Base-by-base conservation (phyloP, 2,888 invertebrate genomes). In the Iselma pallidipennis region DNA sequence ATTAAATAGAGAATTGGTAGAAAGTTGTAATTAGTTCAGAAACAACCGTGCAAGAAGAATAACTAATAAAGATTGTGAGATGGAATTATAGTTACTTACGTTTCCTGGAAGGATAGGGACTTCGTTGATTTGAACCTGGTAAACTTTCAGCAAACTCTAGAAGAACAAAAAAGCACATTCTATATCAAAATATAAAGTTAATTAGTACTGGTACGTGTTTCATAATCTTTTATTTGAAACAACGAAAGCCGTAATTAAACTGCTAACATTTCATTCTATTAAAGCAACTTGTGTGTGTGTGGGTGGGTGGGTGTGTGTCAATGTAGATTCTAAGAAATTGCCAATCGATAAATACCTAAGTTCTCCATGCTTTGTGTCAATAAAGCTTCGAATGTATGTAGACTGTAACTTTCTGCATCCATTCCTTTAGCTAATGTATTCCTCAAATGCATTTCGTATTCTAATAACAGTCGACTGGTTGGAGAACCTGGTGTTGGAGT, bases 351-450 rank as follows among this genome's bases (percentile, higher is more conserved):
- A 82, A 81, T 80, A 94, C 94, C 95, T 83, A 96, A 86, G 84
- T 96, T 95, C 82, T 96, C 96, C 94, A 95, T 95, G 83, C 95
- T 95, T 83, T 96, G 95, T 55, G 94, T 93, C 66, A 96, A 85
- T 64, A 96, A 84, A 59, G 95, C 95, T 83, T 96, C 95, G 77
- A 96, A 96, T 1, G 96, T 96, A 78, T 96, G 95, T 70, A 96
- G 84, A 80, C 95, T 95, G 82, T 95, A 95, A 80, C 95, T 95
- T 82, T 96, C 95, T 6, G 95, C 95, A 76, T 96, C 96, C 93
- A 95, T 94, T 69, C 95, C 96, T 81, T 95, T 95, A 67, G 95
- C 95, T 66, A 96, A 83, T 0, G 95, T 95, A 79, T 96, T 96
- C 66, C 95, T 85, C 59, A 96, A 86, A 80, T 96, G 95, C 92